Conservation (phyloP, 2,113 vertebrate genomes). For the Mesocricetus auratus region DNA sequence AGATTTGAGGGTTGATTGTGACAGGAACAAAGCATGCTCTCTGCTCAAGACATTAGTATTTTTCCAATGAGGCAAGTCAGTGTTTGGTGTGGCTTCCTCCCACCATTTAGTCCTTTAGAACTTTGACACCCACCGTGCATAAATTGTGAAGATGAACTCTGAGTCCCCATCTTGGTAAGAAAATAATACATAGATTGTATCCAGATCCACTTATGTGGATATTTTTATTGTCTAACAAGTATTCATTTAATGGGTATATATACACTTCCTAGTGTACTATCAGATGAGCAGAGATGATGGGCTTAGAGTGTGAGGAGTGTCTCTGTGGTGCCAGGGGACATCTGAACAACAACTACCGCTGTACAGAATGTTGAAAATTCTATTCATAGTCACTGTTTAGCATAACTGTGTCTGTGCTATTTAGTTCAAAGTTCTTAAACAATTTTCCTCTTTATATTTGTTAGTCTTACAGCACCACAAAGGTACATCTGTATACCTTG, state of each 20-base stretch:
- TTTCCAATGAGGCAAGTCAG: not conserved
- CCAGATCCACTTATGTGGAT: not conserved
- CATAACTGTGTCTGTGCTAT: not conserved
- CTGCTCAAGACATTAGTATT: not conserved
- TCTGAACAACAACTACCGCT: not conserved
- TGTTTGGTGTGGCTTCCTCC: not conserved
- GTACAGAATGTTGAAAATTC: not conserved
- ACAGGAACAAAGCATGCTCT: not conserved
- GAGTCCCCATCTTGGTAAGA: not conserved
- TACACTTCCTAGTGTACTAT: not conserved
- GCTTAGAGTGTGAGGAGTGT: not conserved
- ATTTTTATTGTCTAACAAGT: not conserved
- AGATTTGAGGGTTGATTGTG: not conserved
- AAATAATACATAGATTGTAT: not conserved
- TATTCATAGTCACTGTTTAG: not conserved
- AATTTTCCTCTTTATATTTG: too few relatives aligned
- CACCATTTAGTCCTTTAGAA: not conserved
- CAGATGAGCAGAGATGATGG: not conserved
- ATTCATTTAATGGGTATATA: not conserved
- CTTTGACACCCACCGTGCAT: not conserved
- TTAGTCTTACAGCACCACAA: not conserved
- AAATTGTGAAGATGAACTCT: not conserved
- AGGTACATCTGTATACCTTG: not conserved
- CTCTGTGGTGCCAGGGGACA: not conserved
- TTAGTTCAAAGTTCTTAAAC: not conserved